Percentiles rank a stretch among this genome's conserved stretches.
These are phyloP conservation scores for Stegodyphus dumicola DNA, from an alignment of 1,140 invertebrate species.

Conservation along the genomic window DNA sequence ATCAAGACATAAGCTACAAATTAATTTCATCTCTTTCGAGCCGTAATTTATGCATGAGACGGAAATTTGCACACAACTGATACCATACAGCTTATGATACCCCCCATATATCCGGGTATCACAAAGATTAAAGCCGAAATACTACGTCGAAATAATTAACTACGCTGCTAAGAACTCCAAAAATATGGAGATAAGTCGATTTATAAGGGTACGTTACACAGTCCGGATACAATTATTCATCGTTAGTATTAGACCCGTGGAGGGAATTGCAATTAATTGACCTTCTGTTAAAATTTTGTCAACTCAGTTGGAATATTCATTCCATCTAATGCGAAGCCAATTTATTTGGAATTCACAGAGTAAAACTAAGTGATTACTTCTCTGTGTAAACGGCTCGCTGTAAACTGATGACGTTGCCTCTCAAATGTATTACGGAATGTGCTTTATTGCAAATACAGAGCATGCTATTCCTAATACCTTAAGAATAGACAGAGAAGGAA, in stretches of 20 bases:
- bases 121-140: constrained; percentile 12
- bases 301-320: constrained; percentile 48
- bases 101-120: constrained; percentile 1
- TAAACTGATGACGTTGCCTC: constrained; percentile 51
- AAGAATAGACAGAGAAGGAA: background rate
- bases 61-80: constrained; percentile 37
- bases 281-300: constrained; percentile 47
- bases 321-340: constrained; percentile 35
- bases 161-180: constrained; percentile 7
- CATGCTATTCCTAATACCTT: background rate
- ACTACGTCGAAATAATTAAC: constrained; percentile 29
- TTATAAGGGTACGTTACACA: constrained; percentile 18
- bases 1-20: constrained; percentile 37
- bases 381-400: constrained; percentile 21
- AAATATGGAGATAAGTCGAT: constrained; percentile 46
- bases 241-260: constrained; percentile 4
- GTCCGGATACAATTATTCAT: constrained; percentile 30
- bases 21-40: constrained; percentile 26
- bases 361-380: constrained; percentile 53
- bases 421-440: constrained; percentile 38
- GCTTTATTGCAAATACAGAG: constrained; percentile 40
- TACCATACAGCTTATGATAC: constrained; percentile 12
- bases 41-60: constrained; percentile 25
- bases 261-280: constrained; percentile 51
- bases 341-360: constrained; percentile 54